Conservation (phyloP, 2,113 vertebrate species). For the Megalops atlanticus region DNA sequence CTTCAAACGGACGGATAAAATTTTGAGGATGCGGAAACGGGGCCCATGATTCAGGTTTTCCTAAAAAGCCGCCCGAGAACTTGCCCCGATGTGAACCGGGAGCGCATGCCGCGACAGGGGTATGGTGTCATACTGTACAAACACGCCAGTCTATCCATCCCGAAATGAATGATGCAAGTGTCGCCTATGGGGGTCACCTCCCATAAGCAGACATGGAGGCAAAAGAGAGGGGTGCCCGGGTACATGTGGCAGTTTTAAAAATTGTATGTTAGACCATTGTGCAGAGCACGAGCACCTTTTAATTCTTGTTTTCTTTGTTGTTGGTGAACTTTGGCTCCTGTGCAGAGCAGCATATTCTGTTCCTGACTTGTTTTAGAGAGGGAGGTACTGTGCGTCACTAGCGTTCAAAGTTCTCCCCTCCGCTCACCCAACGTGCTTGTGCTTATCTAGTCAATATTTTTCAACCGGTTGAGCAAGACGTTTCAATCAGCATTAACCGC, state of each 20-base stretch:
- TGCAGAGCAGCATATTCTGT: not conserved
- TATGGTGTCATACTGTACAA: not conserved
- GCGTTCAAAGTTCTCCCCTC: not conserved
- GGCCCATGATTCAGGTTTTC: not conserved
- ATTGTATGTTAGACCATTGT: not conserved
- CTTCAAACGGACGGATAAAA: not conserved
- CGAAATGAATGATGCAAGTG: no score
- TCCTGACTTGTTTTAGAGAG: not conserved
- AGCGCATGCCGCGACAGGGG: not conserved
- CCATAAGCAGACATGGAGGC: no score
- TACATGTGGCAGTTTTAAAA: not conserved
- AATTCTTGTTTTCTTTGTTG: not conserved
- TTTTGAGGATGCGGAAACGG: not conserved
- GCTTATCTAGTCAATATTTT: constrained; percentile 9
- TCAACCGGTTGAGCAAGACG: not conserved
- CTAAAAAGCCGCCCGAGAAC: not conserved
- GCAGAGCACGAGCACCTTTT: not conserved
- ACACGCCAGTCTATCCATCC: not conserved
- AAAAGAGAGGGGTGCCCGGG: no score
- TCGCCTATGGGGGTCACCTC: no score
- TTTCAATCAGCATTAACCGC: not conserved
- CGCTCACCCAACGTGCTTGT: not conserved
- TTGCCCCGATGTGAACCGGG: not conserved
- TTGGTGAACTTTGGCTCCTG: not conserved
- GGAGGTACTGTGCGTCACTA: not conserved